phyloP scores from a whole-genome alignment of 2,113 vertebrate species.

The Sakesphorus luctuosus region DNA sequence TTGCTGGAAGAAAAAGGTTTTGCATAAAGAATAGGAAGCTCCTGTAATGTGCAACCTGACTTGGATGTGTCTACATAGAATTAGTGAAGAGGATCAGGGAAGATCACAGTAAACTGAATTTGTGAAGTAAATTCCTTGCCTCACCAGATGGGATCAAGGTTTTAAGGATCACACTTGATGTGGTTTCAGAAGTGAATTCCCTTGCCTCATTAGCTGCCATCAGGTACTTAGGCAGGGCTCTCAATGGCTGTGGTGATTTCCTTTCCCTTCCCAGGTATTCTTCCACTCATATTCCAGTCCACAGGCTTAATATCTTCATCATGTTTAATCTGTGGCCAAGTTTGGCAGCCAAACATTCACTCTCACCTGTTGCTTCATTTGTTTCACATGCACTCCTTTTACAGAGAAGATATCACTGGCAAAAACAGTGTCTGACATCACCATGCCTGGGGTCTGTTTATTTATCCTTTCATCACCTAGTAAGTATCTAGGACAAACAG shows the following conservation, averaged over 20 bases:
- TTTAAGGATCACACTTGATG: not conserved
- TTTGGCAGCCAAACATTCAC: not conserved
- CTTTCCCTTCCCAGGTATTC: constrained; percentile 48
- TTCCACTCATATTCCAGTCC: constrained; percentile 1
- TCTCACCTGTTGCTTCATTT: constrained; percentile 58
- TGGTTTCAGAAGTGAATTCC: constrained; percentile 15
- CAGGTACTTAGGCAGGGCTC: constrained; percentile 15
- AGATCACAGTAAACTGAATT: not conserved
- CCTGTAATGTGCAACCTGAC: not conserved
- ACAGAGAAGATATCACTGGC: constrained; percentile 21
- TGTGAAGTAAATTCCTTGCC: not conserved
- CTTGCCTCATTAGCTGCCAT: constrained; percentile 12
- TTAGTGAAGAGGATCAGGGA: not conserved
- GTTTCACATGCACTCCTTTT: constrained; percentile 1
- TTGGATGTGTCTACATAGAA: not conserved
- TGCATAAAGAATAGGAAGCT: not conserved
- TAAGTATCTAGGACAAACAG: constrained; percentile 46
- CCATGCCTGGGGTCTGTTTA: constrained; percentile 5
- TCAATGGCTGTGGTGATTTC: not conserved
- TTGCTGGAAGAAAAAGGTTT: not conserved
- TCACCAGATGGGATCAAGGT: not conserved
- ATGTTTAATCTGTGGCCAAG: constrained; percentile 56
- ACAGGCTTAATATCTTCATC: constrained; percentile 34
- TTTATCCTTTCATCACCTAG: constrained; percentile 62
- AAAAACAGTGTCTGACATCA: constrained; percentile 32